Evolutionary conservation across 2,797 vertebrate genomes (phyloP).

Genomic region (Chelon labrosus): DNA sequence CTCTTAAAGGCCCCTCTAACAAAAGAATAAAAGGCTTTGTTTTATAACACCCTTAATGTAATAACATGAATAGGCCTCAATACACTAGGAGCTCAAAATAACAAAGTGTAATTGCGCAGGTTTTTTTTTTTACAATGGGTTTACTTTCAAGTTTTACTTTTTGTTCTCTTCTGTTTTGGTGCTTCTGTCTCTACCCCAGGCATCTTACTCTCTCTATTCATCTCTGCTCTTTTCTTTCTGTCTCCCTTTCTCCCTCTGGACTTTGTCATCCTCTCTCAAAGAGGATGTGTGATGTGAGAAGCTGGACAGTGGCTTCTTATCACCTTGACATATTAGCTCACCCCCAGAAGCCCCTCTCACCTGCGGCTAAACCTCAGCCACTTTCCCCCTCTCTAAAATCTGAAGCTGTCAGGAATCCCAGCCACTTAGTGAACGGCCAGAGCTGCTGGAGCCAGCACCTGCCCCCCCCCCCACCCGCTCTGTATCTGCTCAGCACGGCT

Average conservation of each 20-base stretch:
- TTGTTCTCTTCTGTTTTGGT: neutral
- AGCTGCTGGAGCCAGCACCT: conserved; percentile 53
- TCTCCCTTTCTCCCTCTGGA: conserved; percentile 10
- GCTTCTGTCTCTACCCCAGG: conserved; percentile 1
- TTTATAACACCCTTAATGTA: neutral
- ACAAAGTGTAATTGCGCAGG: neutral
- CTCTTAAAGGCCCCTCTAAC: neutral
- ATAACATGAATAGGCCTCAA: neutral
- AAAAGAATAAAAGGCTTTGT: neutral
- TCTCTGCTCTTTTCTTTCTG: neutral
- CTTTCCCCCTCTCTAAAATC: conserved; percentile 14
- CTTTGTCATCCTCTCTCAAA: conserved; percentile 21
- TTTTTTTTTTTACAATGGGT: neutral
- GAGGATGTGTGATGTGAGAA: conserved; percentile 35
- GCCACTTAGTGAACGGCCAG: conserved; percentile 48
- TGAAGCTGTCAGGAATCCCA: conserved; percentile 52
- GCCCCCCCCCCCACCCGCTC: conserved; percentile 21
- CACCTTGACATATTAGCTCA: conserved; percentile 45
- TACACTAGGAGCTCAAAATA: neutral
- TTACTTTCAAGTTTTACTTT: conserved; percentile 1
- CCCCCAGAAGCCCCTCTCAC: conserved; percentile 28
- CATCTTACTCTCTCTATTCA: neutral
- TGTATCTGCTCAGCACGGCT: conserved; percentile 38
- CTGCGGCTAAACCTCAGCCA: conserved; percentile 29
- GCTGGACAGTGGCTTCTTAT: conserved; percentile 35